Evolutionary conservation across 2,113 vertebrate species (phyloP).

Genomic region (Fulica atra): DNA sequence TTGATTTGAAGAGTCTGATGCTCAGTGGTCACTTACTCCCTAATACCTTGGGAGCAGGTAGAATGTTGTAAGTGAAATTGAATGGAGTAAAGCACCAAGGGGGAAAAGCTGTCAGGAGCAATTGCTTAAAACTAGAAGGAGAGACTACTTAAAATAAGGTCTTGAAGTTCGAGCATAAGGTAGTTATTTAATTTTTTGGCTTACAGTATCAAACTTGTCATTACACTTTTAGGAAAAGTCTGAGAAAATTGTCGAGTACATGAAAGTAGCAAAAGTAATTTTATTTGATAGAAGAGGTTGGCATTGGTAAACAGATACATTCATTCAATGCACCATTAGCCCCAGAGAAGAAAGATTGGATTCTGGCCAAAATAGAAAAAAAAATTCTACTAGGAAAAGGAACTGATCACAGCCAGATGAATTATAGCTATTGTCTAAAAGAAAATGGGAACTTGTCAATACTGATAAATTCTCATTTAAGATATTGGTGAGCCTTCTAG

Average conservation of each 20-base stretch:
- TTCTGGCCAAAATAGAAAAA: slow-evolving; percentile 3
- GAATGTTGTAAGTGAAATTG: slow-evolving; percentile 18
- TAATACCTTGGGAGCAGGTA: slow-evolving; percentile 8
- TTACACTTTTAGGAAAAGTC: slow-evolving; percentile 54
- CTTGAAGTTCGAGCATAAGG: slow-evolving; percentile 45
- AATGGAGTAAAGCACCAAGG: slow-evolving; percentile 21
- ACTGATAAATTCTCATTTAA: not conserved
- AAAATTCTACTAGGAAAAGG: not conserved
- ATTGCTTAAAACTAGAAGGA: slow-evolving; percentile 50
- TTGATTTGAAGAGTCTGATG: slow-evolving; percentile 20
- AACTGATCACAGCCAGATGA: not conserved
- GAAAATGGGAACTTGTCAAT: not conserved
- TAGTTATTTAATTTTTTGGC: slow-evolving; percentile 60
- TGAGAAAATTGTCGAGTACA: slow-evolving; percentile 35
- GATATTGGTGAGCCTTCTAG: not conserved
- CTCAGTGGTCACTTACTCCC: slow-evolving; percentile 42
- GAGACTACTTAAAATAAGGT: slow-evolving; percentile 59
- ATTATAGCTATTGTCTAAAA: not conserved
- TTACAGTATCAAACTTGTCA: slow-evolving; percentile 49
- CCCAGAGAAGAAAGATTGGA: not conserved
- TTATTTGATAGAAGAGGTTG: slow-evolving; percentile 27
- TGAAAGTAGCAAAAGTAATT: slow-evolving; percentile 42
- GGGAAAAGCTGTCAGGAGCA: slow-evolving; percentile 46
- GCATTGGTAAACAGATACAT: slow-evolving; percentile 30
- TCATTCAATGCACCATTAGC: slow-evolving; percentile 28